Percentiles rank a stretch among this genome's conserved stretches.
phyloP scores from a whole-genome alignment of 2,888 invertebrate species.

The Lamellibrachia columna region DNA sequence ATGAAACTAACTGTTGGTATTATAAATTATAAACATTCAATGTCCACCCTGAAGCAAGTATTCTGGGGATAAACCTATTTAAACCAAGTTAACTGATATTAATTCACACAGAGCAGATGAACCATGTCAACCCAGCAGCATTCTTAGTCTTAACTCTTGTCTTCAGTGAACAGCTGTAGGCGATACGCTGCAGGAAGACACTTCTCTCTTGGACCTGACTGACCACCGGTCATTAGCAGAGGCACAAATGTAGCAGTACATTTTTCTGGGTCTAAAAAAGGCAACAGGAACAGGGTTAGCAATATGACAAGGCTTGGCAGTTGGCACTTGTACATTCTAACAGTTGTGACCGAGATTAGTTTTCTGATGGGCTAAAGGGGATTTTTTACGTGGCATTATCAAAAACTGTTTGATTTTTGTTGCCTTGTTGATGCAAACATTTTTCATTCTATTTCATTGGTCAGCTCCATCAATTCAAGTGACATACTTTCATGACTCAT shows the following conservation, averaged over 20 bases:
- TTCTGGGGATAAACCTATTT: no score
- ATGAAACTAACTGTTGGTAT: no score
- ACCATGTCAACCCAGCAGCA: background rate
- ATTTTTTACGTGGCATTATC: background rate
- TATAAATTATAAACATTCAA: no score
- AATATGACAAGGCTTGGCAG: background rate
- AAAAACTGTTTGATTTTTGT: background rate
- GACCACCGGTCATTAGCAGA: background rate
- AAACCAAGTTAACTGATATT: no score
- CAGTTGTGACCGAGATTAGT: background rate
- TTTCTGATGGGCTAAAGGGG: background rate
- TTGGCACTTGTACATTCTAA: background rate
- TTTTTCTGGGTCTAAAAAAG: background rate
- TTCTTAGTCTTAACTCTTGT: background rate
- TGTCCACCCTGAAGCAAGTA: no score
- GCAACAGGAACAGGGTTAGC: background rate
- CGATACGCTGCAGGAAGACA: background rate
- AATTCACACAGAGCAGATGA: no score
- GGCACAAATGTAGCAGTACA: background rate
- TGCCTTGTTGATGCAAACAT: background rate
- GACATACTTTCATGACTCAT: background rate
- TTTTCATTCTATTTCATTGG: background rate
- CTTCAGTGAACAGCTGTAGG: background rate
- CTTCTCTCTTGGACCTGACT: background rate
- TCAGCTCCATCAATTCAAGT: background rate